phyloP scores from a whole-genome alignment of 2,113 vertebrate genomes.

The Limnothrissa miodon region DNA sequence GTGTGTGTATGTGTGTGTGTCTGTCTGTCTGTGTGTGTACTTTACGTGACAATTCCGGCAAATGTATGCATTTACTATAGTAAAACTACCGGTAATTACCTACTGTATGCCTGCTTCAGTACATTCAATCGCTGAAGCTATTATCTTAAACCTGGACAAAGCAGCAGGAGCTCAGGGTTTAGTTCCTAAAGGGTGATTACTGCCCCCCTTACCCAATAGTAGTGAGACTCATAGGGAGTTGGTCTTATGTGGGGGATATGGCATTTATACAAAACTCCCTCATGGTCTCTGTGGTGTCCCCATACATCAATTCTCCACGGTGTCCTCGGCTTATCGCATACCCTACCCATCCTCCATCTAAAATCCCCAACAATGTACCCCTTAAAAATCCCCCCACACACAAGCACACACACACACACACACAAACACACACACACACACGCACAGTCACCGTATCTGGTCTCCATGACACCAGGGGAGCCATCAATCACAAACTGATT shows the following conservation, averaged over 20 bases:
- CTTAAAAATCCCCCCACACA: neutral
- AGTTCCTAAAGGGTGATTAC: neutral
- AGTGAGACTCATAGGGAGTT: neutral
- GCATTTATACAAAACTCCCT: neutral
- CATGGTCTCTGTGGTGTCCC: neutral
- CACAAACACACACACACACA: neutral
- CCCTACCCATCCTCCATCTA: neutral
- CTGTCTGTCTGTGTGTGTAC: neutral
- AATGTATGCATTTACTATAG: neutral
- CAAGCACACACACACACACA: neutral
- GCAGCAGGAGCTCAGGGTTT: neutral
- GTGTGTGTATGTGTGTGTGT: neutral
- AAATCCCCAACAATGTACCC: neutral
- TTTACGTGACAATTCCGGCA: too few species aligned
- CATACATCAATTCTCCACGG: neutral
- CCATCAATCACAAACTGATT: conserved; percentile 13
- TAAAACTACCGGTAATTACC: too few species aligned
- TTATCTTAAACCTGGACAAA: neutral
- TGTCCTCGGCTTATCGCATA: neutral
- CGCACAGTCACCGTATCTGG: conserved; percentile 32
- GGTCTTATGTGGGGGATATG: neutral
- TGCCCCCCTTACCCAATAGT: neutral
- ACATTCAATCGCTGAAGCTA: neutral
- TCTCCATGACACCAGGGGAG: neutral
- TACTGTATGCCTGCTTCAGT: neutral